Evolutionary conservation across 2,113 vertebrate species (phyloP).

Genomic region (Anser brachyrhynchus): DNA sequence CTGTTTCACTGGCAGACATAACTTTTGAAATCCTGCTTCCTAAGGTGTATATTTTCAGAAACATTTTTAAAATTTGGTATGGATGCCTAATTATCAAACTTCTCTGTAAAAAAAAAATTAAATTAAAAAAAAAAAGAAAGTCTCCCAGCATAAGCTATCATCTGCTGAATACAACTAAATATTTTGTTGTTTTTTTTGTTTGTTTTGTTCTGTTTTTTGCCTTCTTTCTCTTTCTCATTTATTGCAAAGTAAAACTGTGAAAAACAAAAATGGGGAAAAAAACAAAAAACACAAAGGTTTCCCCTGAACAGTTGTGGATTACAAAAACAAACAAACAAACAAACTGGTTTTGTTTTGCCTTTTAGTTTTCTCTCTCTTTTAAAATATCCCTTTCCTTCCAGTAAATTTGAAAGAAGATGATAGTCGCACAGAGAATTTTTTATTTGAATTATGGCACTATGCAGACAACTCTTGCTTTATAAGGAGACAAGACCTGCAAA

Average conservation of each 20-base stretch:
- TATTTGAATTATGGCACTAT: background rate
- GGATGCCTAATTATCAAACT: background rate
- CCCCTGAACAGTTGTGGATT: background rate
- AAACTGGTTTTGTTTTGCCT: background rate
- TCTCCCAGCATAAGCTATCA: background rate
- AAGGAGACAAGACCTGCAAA: background rate
- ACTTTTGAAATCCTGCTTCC: background rate
- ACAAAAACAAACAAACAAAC: background rate
- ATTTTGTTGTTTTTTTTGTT: background rate
- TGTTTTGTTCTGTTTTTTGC: background rate
- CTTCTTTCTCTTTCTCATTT: background rate
- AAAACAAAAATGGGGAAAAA: background rate
- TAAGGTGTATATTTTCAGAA: background rate
- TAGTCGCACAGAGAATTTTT: background rate
- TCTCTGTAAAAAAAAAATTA: background rate
- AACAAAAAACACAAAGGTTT: background rate
- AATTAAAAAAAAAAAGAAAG: background rate
- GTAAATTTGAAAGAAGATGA: background rate
- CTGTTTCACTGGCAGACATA: background rate
- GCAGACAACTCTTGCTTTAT: background rate
- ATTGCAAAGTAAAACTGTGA: background rate
- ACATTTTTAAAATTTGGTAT: background rate
- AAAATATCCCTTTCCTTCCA: background rate
- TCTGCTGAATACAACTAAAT: background rate
- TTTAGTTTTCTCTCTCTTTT: background rate